These are phyloP conservation scores for Plemyria rubiginata DNA, from an alignment of 2,888 invertebrate species.

Conservation along the genomic window DNA sequence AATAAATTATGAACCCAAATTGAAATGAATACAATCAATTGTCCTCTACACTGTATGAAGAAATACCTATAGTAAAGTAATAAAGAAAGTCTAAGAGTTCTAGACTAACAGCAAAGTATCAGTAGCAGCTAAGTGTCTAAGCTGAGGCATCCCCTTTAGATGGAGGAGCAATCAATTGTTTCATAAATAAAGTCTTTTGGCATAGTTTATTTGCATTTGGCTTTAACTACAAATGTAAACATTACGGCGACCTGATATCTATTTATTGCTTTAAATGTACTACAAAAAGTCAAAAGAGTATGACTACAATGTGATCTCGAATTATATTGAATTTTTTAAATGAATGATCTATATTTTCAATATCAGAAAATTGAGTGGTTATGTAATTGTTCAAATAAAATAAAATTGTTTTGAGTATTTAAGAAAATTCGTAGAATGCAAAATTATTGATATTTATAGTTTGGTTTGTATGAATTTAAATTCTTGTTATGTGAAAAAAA, in stretches of 20 bases:
- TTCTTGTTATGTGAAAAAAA: background rate
- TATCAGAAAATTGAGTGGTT: slow-evolving; percentile 36
- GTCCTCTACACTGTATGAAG: no score
- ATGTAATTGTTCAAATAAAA: slow-evolving; percentile 18
- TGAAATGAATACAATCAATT: no score
- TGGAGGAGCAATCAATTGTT: background rate
- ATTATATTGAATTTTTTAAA: slow-evolving; percentile 69
- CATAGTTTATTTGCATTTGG: background rate
- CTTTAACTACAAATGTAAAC: slow-evolving; percentile 15
- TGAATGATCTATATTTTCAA: slow-evolving; percentile 47
- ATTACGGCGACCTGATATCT: slow-evolving; percentile 66
- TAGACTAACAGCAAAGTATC: background rate
- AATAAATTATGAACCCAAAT: no score
- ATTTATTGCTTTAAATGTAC: slow-evolving; percentile 74
- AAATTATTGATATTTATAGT: background rate
- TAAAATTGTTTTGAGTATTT: background rate
- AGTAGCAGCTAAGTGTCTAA: background rate
- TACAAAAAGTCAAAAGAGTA: slow-evolving; percentile 69
- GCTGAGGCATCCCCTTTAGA: background rate
- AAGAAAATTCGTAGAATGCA: slow-evolving; percentile 13
- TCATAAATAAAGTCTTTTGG: background rate
- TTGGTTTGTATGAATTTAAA: background rate
- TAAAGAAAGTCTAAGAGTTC: no score
- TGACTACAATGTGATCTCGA: slow-evolving; percentile 80
- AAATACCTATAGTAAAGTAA: no score